phyloP scores from a whole-genome alignment of 2,797 vertebrate genomes.

The Helicolenus hilgendorfi region DNA sequence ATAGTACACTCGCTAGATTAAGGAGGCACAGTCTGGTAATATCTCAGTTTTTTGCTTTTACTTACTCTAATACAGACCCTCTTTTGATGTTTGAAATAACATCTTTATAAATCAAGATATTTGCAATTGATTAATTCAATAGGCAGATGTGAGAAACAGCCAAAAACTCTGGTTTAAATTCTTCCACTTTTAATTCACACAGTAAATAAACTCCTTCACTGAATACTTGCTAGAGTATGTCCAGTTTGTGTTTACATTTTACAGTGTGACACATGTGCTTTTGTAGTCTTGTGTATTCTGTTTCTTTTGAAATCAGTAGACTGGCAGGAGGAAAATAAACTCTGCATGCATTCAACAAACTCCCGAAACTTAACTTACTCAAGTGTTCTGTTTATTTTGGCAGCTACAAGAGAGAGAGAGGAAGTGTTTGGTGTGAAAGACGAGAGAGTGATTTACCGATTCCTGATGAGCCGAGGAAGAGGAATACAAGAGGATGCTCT shows the following conservation, averaged over 20 bases:
- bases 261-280: neutral
- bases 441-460: conserved; percentile 92
- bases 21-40: neutral
- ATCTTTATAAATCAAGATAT: neutral
- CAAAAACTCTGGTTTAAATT: neutral
- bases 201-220: neutral
- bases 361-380: neutral
- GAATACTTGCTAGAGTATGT: neutral
- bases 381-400: conserved; percentile 55
- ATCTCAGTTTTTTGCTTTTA: neutral
- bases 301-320: conserved; percentile 4
- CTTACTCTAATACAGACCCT: neutral
- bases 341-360: neutral
- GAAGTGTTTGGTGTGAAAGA: conserved; percentile 18
- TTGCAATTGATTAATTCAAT: neutral
- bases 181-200: neutral
- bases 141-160: neutral
- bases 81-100: neutral
- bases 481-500: conserved; percentile 98
- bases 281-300: conserved; percentile 3
- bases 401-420: neutral
- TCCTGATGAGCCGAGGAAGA: conserved; percentile 98
- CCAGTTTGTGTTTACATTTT: neutral
- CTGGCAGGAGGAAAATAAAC: neutral
- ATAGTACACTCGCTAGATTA: rapidly evolving